phyloP scores from a whole-genome alignment of 2,113 vertebrate species.

The Perca flavescens region DNA sequence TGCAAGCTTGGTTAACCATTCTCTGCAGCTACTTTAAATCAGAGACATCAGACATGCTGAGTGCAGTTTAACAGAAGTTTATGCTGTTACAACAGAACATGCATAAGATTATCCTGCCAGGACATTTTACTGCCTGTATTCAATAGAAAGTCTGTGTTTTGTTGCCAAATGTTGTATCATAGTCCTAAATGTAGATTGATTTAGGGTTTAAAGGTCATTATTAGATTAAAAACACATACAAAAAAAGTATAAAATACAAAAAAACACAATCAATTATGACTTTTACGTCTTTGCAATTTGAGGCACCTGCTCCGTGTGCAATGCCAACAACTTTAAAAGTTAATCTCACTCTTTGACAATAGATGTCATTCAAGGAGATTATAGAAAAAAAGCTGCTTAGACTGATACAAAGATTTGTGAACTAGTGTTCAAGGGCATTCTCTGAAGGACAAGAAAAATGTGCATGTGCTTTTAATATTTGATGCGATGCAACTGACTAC shows the following conservation, averaged over 20 bases:
- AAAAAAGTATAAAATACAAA: neutral
- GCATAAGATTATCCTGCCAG: conserved; percentile 4
- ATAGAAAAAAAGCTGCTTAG: conserved; percentile 78
- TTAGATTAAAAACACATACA: neutral
- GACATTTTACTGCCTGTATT: neutral
- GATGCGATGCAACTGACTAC: neutral
- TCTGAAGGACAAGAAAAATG: conserved; percentile 42
- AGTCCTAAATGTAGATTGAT: neutral
- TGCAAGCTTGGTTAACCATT: conserved; percentile 6
- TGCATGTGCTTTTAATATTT: neutral
- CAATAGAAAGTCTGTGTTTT: neutral
- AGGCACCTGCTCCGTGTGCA: neutral
- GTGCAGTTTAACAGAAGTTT: conserved; percentile 22
- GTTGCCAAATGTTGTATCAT: neutral
- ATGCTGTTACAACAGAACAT: conserved; percentile 7
- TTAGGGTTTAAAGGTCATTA: neutral
- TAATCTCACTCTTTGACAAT: conserved; percentile 80
- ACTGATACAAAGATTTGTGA: conserved; percentile 63
- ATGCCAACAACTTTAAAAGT: conserved; percentile 62
- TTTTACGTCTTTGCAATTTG: neutral
- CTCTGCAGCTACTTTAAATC: conserved; percentile 16
- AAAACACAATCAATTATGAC: neutral
- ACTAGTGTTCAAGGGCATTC: conserved; percentile 65
- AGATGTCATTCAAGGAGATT: conserved; percentile 75
- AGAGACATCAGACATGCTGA: conserved; percentile 32